Percentiles rank a stretch among this genome's conserved stretches.
These are phyloP conservation scores for Heptranchias perlo DNA, from an alignment of 2,113 vertebrate genomes.

Conservation along the genomic window DNA sequence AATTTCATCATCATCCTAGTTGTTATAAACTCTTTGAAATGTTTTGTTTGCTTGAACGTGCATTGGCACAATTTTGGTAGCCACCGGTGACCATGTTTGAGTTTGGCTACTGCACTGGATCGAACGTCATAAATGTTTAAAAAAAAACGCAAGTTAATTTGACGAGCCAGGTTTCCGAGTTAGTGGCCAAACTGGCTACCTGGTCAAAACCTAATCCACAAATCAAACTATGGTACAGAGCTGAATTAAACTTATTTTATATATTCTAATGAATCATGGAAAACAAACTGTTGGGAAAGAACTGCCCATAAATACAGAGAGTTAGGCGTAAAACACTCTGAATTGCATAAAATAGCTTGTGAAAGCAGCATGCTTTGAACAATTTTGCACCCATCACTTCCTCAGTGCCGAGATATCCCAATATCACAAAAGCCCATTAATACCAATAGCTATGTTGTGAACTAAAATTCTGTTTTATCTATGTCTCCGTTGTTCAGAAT, in stretches of 20 bases:
- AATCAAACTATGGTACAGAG: background rate
- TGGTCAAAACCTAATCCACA: background rate
- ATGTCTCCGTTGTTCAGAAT: background rate
- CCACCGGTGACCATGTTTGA: background rate
- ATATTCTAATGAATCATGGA: background rate
- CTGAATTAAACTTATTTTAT: background rate
- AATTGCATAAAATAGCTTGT: conserved; percentile 5
- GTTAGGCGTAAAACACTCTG: background rate
- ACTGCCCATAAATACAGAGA: background rate
- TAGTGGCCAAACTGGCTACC: background rate
- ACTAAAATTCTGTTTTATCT: background rate
- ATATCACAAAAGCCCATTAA: background rate
- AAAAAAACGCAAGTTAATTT: background rate
- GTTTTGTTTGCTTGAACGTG: background rate
- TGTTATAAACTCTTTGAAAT: background rate
- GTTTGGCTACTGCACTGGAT: background rate
- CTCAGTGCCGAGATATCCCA: background rate
- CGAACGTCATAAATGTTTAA: background rate
- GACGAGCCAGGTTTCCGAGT: background rate
- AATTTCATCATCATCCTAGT: background rate
- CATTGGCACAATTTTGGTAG: background rate
- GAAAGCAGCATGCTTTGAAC: background rate
- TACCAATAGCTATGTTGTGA: background rate
- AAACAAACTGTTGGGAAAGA: background rate
- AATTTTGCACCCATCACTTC: background rate